These are phyloP conservation scores for Clarias batrachus DNA, from an alignment of 2,113 vertebrate species.

Conservation along the genomic window DNA sequence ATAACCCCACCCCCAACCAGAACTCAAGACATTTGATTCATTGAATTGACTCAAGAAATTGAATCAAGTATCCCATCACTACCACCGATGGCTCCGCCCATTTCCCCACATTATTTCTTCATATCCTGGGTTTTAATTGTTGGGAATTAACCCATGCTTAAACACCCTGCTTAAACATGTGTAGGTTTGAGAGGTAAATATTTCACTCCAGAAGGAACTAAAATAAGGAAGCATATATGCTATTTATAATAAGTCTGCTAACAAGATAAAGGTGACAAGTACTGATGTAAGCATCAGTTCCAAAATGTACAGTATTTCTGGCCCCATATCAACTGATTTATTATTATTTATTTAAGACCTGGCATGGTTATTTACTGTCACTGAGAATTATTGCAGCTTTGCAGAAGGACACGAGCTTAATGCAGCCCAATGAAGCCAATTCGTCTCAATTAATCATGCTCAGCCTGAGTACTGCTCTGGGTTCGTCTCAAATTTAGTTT, in stretches of 20 bases:
- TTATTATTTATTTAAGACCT: neutral
- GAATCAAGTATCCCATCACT: neutral
- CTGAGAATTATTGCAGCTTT: neutral
- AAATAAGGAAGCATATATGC: neutral
- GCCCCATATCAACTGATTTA: neutral
- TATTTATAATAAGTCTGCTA: neutral
- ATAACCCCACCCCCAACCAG: neutral
- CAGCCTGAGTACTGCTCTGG: neutral
- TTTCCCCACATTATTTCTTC: neutral
- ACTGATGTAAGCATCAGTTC: neutral
- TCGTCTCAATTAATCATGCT: conserved; percentile 38
- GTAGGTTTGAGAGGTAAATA: neutral
- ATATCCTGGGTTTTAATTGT: neutral
- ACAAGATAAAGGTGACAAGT: neutral
- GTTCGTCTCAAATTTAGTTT: conserved; percentile 31
- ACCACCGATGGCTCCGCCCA: neutral
- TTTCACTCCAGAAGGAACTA: neutral
- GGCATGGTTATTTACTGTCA: neutral
- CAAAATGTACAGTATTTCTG: neutral
- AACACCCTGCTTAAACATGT: neutral
- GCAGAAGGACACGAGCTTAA: neutral
- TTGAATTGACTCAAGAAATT: neutral
- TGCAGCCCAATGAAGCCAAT: conserved; percentile 28
- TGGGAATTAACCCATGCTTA: too few relatives aligned
- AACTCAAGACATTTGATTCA: neutral